These are phyloP conservation scores for Drosophila tani DNA, from an alignment of 1,140 invertebrate species.

Conservation along the genomic window DNA sequence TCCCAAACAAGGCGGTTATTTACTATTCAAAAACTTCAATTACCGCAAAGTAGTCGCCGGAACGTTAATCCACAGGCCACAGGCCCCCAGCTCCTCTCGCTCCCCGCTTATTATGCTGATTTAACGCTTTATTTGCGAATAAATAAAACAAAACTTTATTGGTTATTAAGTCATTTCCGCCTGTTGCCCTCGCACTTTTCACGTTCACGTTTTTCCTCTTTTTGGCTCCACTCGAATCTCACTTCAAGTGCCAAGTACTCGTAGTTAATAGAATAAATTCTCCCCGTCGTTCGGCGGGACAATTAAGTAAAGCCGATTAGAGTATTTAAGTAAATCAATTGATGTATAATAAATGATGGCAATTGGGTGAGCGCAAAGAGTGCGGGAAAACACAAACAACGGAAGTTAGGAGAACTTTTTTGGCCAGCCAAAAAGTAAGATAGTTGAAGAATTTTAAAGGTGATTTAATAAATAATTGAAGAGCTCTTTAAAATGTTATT, in stretches of 20 bases:
- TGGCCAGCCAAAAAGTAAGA: not conserved
- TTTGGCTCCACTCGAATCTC: not conserved
- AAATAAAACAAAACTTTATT: conserved; percentile 69
- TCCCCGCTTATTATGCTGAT: conserved; percentile 61
- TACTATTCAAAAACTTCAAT: conserved; percentile 82
- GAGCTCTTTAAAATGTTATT: no score
- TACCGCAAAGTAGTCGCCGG: conserved; percentile 67
- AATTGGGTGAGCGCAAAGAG: not conserved
- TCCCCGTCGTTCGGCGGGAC: not conserved
- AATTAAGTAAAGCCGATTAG: conserved; percentile 40
- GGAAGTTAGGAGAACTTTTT: not conserved
- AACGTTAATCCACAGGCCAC: conserved; percentile 47
- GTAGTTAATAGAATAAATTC: conserved; percentile 11
- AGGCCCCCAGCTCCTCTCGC: no score
- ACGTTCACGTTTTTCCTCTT: not conserved
- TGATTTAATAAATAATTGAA: not conserved
- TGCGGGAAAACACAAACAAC: not conserved
- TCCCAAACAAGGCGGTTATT: conserved; percentile 55
- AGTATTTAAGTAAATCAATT: conserved; percentile 38
- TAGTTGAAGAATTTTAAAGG: not conserved
- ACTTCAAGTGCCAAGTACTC: conserved; percentile 4
- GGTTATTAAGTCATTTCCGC: conserved; percentile 72
- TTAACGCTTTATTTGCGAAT: conserved; percentile 69
- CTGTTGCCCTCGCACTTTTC: not conserved
- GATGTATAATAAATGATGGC: conserved; percentile 31